These are phyloP conservation scores for Catajapyx aquilonaris DNA, from an alignment of 1,140 invertebrate genomes.

Conservation along the genomic window DNA sequence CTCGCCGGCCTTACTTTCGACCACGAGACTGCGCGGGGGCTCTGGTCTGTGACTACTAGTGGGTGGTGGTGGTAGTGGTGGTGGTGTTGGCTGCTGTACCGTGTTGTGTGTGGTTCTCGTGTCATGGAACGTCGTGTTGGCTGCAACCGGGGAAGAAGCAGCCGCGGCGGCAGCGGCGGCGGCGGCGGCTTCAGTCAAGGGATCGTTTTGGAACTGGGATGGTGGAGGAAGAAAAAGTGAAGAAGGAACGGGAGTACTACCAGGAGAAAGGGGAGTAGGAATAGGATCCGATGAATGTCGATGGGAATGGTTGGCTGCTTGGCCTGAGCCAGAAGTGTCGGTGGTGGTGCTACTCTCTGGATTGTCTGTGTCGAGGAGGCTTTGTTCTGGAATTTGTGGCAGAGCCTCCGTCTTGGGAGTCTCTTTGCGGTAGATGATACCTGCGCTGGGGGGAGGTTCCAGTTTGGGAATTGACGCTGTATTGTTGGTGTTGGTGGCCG, in stretches of 20 bases:
- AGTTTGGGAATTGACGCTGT: conserved; percentile 3
- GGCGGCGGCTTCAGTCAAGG: too few species aligned
- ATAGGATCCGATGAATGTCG: too few species aligned
- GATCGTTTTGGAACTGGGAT: conserved; percentile 42
- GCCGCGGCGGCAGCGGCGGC: too few species aligned
- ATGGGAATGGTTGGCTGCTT: too few species aligned
- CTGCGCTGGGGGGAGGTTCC: not conserved
- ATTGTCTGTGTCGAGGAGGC: conserved; percentile 34
- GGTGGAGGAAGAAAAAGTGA: conserved; percentile 55
- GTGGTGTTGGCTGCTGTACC: conserved; percentile 2
- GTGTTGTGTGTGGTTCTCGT: conserved; percentile 10
- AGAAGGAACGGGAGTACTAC: conserved; percentile 3
- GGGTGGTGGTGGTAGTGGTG: conserved; percentile 2
- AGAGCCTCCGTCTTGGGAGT: conserved; percentile 27
- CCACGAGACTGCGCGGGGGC: conserved; percentile 29
- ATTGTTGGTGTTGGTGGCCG: conserved; percentile 2
- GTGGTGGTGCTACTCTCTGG: conserved; percentile 16
- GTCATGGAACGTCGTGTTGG: too few species aligned
- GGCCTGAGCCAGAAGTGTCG: conserved; percentile 25
- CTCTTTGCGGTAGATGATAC: too few species aligned
- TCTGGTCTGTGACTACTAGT: conserved; percentile 24
- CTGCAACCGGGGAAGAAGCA: too few species aligned
- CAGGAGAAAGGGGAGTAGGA: conserved; percentile 6
- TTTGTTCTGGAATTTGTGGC: conserved; percentile 42
- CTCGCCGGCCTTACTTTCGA: conserved; percentile 26